Base-by-base conservation (phyloP, 1,140 invertebrate species). In the Caerostris extrusa region DNA sequence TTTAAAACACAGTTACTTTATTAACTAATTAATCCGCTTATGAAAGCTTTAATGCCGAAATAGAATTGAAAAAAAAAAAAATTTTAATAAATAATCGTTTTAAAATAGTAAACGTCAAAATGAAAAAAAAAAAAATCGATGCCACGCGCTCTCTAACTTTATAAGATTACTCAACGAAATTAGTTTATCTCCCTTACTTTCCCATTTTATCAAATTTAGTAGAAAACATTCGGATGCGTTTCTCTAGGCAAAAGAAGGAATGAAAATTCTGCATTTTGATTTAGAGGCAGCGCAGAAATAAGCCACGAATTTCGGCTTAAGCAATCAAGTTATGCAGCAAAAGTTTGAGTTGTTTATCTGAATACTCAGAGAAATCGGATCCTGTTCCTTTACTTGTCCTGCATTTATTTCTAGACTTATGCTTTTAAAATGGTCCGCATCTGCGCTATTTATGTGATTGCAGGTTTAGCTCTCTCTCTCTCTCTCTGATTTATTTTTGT, bases 141-240 rank as follows among this genome's bases (percentile, higher is more conserved):
- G 34, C 34, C 34, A 34, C 34, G 34, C 34, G 0, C 34, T 34
- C 34, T 83, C 81, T 83, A 83, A 88, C 86, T 88, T 88, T 88
- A 88, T 88, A 88, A 88, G 86, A 88, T 64, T 88, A 88, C 86
- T 88, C 86, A 50, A 61, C 86, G 14, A 64, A 88, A 88, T 88
- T 88, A 88, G 86, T 88, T 88, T 88, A 88, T 88, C 50, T 53
- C 8, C 19, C 53, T 88, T 64, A 19, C 19, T 14, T 12, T 88
- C 19, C 19, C 50, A 88, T 64, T 88, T 88, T 67, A 88, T 88
- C 61, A 88, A 64, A 88, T 88, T 88, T 88, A 17, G 61, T 64
- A 53, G n/a, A 19, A 56, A 85, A 85, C 17, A 3, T 12, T 7
- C 34, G 8, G 57, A n/a, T 57, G 58, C 7, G 19, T 88, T 88